Evolutionary conservation across 2,113 vertebrate species (phyloP).

Genomic region (Equus przewalskii): DNA sequence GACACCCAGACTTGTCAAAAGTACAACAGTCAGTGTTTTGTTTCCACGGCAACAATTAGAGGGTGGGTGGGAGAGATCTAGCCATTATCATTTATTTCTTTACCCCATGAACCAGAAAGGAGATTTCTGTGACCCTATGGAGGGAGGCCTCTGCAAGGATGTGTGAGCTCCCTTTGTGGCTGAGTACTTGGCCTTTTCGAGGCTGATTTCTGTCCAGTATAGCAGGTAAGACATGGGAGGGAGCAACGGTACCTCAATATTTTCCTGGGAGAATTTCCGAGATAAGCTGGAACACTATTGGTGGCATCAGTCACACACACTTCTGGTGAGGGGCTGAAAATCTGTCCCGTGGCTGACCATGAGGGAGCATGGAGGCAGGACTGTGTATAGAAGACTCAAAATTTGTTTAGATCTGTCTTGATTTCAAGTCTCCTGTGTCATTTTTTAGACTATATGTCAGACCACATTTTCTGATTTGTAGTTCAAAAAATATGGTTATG

Average conservation of each 20-base stretch:
- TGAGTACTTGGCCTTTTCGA: not conserved
- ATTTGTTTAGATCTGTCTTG: not conserved
- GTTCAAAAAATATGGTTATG: not conserved
- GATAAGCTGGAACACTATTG: not conserved
- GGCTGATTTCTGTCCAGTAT: not conserved
- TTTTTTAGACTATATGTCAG: slow-evolving; percentile 8
- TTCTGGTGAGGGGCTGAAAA: not conserved
- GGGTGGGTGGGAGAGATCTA: not conserved
- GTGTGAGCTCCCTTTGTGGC: not conserved
- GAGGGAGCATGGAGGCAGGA: not conserved
- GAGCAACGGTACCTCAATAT: not conserved
- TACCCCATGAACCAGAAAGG: not conserved
- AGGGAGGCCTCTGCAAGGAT: not conserved
- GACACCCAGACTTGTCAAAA: not conserved
- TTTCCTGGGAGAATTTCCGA: not conserved
- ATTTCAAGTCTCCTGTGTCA: not conserved
- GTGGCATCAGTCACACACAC: not conserved
- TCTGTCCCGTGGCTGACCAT: not conserved
- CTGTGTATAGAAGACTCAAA: not conserved
- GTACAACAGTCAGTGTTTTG: not conserved
- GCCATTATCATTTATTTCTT: not conserved
- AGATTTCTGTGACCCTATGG: too few species aligned
- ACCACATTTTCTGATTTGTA: not conserved
- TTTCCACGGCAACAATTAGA: not conserved
- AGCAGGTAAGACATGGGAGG: not conserved